Percentiles rank a stretch among this genome's conserved stretches.
These are phyloP conservation scores for Danionella dracula DNA, from an alignment of 2,797 vertebrate species.

Conservation along the genomic window DNA sequence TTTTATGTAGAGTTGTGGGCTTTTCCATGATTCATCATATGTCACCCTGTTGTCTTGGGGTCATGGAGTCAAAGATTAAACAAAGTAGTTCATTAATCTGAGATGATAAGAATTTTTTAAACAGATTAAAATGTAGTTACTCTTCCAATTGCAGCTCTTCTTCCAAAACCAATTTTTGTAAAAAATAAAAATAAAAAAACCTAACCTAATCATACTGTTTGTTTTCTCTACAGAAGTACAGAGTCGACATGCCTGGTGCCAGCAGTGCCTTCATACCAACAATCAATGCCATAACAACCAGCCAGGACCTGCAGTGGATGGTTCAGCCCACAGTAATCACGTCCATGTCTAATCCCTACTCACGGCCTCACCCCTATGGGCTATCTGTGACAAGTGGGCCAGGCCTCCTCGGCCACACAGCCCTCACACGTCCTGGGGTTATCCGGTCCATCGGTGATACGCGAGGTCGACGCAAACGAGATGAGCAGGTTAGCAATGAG, in stretches of 20 bases:
- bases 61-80: constrained; percentile 31
- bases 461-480: constrained; percentile 85
- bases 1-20: constrained; percentile 37
- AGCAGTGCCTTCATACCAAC: constrained; percentile 98
- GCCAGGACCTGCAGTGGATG: constrained; percentile 99
- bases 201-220: neutral
- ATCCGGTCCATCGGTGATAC: constrained; percentile 95
- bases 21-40: constrained; percentile 70
- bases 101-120: constrained; percentile 23
- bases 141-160: neutral
- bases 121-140: constrained; percentile 8
- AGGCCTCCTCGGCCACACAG: constrained; percentile 79
- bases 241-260: constrained; percentile 97
- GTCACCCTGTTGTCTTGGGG: constrained; percentile 49
- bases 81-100: constrained; percentile 40
- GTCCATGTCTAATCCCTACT: constrained; percentile 96
- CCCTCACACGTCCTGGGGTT: constrained; percentile 87
- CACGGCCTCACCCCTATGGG: constrained; percentile 88
- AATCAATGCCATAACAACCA: constrained; percentile 98
- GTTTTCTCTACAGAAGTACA: constrained; percentile 80
- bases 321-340: constrained; percentile 99
- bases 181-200: neutral
- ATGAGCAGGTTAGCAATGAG: constrained; percentile 83
- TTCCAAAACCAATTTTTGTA: too few species aligned
- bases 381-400: constrained; percentile 81